Evolutionary conservation across 2,888 invertebrate species (phyloP), one percentile per base, ranked within the genome.

Genomic region (Pharmacophagus antenor): DNA sequence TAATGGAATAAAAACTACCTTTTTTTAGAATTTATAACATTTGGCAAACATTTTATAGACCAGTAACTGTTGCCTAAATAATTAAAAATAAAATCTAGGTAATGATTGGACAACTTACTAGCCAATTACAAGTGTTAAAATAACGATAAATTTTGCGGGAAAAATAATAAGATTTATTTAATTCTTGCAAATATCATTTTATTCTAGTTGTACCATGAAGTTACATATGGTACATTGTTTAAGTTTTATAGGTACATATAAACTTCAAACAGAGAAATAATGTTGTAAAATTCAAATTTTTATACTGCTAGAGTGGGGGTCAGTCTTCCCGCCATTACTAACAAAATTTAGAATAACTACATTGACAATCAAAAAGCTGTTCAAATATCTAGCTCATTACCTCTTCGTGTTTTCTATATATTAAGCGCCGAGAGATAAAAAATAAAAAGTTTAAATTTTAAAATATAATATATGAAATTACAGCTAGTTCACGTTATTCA

Each of bases 301-400:
- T 31, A n/a, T 42, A 17, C 27, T 41, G 7, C 6, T 15, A 15
- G 20, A 27, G 58, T 49, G 60, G 60, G 60, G 60, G 31, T 60
- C 5, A 41, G 1, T 2, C 20, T 60, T 60, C 46, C 46, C 55
- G 60, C 37, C 57, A 27, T 44, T 8, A 20, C 0, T 21, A n/a
- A 12, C n/a, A 37, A 37, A 56, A 37, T 12, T 37, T 48, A 17
- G 31, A 46, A 12, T 10, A 10, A 6, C 0, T 25, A 7, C 6
- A 8, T 53, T 17, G n/a, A 44, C 20, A 10, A 12, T 20, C 1
- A 2, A 10, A 25, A 17, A 4, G 31, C 6, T 18, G 60, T 60
- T 60, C 60, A 21, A 51, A 60, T 46, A n/a, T n/a, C 25, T 17
- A 31, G 0, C 20, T 22, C 21, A 17, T 20, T 22, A 15, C 25